A percentile compares a stretch with the other conserved stretches of the same genome.
Evolutionary conservation across 1,140 invertebrate genomes (phyloP).

Genomic region (Euschistus heros): DNA sequence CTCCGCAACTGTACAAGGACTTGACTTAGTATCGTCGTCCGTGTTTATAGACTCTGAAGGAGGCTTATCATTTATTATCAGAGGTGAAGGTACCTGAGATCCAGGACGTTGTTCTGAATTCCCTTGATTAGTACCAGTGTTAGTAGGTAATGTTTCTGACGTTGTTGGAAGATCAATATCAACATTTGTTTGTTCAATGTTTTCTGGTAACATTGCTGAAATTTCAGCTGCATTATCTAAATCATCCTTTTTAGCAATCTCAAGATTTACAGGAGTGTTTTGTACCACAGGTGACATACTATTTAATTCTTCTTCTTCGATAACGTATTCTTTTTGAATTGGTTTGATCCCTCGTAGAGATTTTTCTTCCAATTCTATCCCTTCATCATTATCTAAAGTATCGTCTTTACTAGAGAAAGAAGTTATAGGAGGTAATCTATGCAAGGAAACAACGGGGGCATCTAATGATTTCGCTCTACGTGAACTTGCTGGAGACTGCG

Average conservation of each 20-base stretch:
- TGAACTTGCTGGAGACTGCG: slow-evolving; percentile 60
- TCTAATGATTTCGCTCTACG: slow-evolving; percentile 70
- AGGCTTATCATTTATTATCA: slow-evolving; percentile 3
- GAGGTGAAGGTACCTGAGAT: neutral
- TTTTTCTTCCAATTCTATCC: slow-evolving; percentile 31
- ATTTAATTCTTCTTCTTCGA: slow-evolving; percentile 27
- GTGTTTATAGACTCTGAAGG: slow-evolving; percentile 5
- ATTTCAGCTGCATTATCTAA: neutral
- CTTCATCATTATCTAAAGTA: slow-evolving; percentile 44
- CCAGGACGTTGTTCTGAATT: neutral
- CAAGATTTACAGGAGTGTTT: neutral
- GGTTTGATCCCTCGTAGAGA: slow-evolving; percentile 21
- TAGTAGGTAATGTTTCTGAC: neutral
- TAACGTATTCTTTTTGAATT: slow-evolving; percentile 22
- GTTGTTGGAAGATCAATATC: neutral
- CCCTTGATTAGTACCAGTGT: too few relatives aligned
- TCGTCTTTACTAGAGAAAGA: slow-evolving; percentile 80
- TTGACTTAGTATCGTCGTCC: slow-evolving; percentile 6
- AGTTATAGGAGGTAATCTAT: slow-evolving; percentile 65
- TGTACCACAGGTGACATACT: slow-evolving; percentile 15
- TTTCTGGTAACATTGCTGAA: neutral
- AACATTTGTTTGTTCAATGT: neutral
- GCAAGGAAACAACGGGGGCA: slow-evolving; percentile 65
- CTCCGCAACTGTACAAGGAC: slow-evolving; percentile 6
- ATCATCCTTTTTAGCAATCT: neutral